phyloP scores from a whole-genome alignment of 2,797 vertebrate species.

The Anguilla anguilla region DNA sequence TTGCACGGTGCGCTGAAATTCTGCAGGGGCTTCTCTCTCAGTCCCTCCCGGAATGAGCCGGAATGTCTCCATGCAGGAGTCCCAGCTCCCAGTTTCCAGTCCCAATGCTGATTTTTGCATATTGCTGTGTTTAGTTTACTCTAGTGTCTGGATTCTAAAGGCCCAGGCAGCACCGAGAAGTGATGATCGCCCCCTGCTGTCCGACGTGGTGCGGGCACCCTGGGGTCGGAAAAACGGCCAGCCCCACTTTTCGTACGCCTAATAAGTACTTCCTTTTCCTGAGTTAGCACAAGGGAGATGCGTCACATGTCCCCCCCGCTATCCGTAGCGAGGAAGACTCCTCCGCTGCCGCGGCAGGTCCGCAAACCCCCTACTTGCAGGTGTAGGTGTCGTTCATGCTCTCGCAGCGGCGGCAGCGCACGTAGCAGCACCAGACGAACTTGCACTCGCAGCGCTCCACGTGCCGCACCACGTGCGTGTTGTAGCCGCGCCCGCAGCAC shows the following conservation, averaged over 20 bases:
- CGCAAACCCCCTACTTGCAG: slow-evolving; percentile 77
- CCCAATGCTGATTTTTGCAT: neutral
- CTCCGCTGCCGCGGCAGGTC: neutral
- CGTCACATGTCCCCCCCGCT: too few species aligned
- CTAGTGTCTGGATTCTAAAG: neutral
- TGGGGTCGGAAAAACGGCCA: neutral
- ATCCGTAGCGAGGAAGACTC: neutral
- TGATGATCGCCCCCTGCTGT: neutral
- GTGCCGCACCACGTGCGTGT: slow-evolving; percentile 89
- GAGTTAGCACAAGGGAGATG: neutral
- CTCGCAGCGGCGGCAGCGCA: slow-evolving; percentile 90
- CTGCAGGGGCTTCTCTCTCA: slow-evolving; percentile 27
- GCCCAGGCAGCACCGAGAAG: neutral
- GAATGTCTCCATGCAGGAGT: slow-evolving; percentile 3
- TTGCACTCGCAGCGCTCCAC: slow-evolving; percentile 93
- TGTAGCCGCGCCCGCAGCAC: slow-evolving; percentile 95
- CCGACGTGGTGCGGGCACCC: too few species aligned
- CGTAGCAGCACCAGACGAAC: slow-evolving; percentile 98
- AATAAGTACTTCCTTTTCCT: neutral
- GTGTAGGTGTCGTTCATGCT: slow-evolving; percentile 95
- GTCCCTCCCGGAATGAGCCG: neutral
- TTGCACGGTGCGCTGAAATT: slow-evolving; percentile 33
- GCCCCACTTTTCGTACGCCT: neutral
- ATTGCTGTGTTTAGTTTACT: neutral
- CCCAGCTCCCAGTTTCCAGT: slow-evolving; percentile 1